Conservation (phyloP, 1,140 invertebrate species). For the Brachionus paranguensis region DNA sequence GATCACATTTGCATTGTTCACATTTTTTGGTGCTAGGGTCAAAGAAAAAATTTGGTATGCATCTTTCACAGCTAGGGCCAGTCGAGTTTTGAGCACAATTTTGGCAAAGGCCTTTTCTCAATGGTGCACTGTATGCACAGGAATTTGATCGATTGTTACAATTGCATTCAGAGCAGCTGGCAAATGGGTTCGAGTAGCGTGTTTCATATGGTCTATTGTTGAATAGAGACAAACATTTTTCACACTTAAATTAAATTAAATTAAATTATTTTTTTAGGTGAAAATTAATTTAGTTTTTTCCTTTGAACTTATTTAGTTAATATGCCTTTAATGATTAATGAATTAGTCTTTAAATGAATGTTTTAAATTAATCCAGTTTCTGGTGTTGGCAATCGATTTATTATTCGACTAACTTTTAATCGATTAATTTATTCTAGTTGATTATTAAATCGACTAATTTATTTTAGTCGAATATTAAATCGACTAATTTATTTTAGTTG, state of each 20-base stretch:
- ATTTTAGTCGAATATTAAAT: no score
- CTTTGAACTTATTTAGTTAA: no score
- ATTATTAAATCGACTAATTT: no score
- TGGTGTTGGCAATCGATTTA: no score
- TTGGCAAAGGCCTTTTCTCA: conserved; percentile 59
- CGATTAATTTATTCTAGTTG: no score
- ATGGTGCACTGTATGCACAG: neutral
- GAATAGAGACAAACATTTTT: neutral
- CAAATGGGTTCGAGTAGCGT: neutral
- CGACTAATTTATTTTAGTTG: no score
- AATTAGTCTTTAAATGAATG: no score
- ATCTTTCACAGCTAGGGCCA: conserved; percentile 82
- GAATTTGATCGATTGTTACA: conserved; percentile 1
- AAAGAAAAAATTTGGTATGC: conserved; percentile 56
- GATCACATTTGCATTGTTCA: conserved; percentile 79
- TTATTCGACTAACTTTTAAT: no score
- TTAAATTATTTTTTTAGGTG: neutral
- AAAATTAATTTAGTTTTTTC: neutral
- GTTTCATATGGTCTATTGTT: conserved; percentile 22
- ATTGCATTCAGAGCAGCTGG: conserved; percentile 2
- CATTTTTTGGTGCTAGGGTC: conserved; percentile 60
- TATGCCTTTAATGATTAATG: no score
- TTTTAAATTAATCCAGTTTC: no score
- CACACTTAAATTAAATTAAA: neutral
- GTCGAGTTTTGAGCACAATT: conserved; percentile 83